phyloP scores from a whole-genome alignment of 2,888 invertebrate species.

The Scaeva pyrastri region DNA sequence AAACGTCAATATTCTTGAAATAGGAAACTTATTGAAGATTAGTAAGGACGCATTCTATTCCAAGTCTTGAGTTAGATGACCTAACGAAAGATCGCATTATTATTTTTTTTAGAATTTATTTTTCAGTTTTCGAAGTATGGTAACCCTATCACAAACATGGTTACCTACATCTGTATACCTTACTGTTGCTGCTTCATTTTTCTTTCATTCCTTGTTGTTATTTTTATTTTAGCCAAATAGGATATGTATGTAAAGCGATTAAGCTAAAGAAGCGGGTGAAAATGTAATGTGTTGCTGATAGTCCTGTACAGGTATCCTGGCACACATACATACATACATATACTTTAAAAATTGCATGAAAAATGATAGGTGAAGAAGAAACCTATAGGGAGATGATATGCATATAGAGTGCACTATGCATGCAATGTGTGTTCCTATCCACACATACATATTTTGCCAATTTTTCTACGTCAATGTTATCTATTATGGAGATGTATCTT shows the following conservation, averaged over 20 bases:
- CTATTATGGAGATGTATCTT: slow-evolving; percentile 7
- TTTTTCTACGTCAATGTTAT: slow-evolving; percentile 19
- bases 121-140: too few species aligned
- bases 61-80: too few species aligned
- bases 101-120: too few species aligned
- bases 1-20: too few species aligned
- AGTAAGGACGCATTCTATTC: too few species aligned
- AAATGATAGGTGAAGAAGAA: slow-evolving; percentile 43
- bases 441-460: neutral
- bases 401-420: neutral
- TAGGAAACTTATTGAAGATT: too few species aligned
- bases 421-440: too few species aligned
- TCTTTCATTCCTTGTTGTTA: slow-evolving; percentile 13
- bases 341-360: slow-evolving; percentile 64
- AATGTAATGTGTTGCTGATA: slow-evolving; percentile 67
- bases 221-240: neutral
- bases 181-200: slow-evolving; percentile 25
- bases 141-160: neutral
- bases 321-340: too few species aligned
- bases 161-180: neutral
- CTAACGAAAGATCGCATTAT: too few species aligned
- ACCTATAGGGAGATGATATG: neutral
- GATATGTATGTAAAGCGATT: slow-evolving; percentile 65
- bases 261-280: slow-evolving; percentile 51
- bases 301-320: slow-evolving; percentile 27